These are phyloP conservation scores for Drosophila truncata DNA, from an alignment of 1,140 invertebrate genomes.

Conservation along the genomic window DNA sequence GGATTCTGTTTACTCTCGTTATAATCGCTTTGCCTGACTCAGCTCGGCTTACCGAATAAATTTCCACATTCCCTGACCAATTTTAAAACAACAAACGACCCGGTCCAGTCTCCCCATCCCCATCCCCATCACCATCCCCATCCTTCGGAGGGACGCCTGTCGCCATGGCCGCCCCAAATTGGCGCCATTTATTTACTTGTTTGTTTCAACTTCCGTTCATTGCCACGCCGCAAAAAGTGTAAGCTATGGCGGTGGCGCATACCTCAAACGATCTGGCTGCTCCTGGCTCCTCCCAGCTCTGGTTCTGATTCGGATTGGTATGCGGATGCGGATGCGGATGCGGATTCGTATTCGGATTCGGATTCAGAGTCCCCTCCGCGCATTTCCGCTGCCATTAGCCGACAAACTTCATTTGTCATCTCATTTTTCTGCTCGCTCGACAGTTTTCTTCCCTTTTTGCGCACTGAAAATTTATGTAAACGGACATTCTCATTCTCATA, in stretches of 20 bases:
- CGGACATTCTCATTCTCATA: constrained; percentile 74
- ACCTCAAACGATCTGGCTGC: constrained; percentile 56
- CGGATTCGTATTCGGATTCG: constrained; percentile 10
- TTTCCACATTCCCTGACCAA: constrained; percentile 54
- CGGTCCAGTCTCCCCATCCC: not conserved
- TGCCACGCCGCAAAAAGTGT: constrained; percentile 82
- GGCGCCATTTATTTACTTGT: constrained; percentile 84
- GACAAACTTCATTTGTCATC: constrained; percentile 84
- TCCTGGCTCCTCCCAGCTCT: not conserved
- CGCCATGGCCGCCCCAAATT: constrained; percentile 67
- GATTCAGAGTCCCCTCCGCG: constrained; percentile 32
- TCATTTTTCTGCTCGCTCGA: constrained; percentile 83
- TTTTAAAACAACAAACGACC: constrained; percentile 77
- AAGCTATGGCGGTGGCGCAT: constrained; percentile 58
- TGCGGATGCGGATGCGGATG: not conserved
- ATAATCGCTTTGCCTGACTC: constrained; percentile 80
- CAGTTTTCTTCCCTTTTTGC: constrained; percentile 74
- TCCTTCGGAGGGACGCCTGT: constrained; percentile 5
- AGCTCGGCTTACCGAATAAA: constrained; percentile 77
- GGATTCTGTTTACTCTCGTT: constrained; percentile 82
- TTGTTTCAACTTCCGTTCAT: constrained; percentile 84
- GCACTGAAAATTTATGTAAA: constrained; percentile 80
- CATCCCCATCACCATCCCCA: not conserved
- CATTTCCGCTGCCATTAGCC: constrained; percentile 82
- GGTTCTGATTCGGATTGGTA: constrained; percentile 1